Conservation (phyloP, 2,797 vertebrate genomes). For the Xenopus petersii region DNA sequence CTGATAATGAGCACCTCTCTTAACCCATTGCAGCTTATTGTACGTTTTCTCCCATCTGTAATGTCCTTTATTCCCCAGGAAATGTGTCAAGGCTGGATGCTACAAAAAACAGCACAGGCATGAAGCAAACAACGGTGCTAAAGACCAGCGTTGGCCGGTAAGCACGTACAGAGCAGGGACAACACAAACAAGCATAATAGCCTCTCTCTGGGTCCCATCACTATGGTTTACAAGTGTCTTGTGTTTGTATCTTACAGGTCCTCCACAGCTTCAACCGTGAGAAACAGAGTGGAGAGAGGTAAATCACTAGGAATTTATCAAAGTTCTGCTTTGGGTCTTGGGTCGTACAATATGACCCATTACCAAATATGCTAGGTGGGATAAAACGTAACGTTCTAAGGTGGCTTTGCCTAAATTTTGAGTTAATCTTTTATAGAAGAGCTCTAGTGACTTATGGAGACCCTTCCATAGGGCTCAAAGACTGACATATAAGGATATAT, state of each 20-base stretch:
- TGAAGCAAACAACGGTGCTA: slow-evolving; percentile 12
- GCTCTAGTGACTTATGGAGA: too few relatives aligned
- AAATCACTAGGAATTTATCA: neutral
- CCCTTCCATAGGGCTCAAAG: too few relatives aligned
- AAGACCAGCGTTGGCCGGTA: slow-evolving; percentile 31
- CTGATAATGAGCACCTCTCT: neutral
- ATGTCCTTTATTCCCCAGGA: slow-evolving; percentile 4
- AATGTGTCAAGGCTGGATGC: neutral
- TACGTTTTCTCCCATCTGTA: neutral
- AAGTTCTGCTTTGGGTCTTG: too few relatives aligned
- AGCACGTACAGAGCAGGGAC: neutral
- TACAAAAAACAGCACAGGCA: slow-evolving; percentile 5
- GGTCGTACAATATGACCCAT: too few relatives aligned
- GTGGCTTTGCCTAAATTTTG: too few relatives aligned
- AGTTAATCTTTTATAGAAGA: too few relatives aligned
- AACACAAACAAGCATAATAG: neutral
- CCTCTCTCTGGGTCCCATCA: neutral
- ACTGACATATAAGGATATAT: too few relatives aligned
- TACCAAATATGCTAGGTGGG: too few relatives aligned
- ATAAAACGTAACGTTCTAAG: too few relatives aligned
- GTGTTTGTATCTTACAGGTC: slow-evolving; percentile 27
- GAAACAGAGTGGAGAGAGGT: slow-evolving; percentile 19
- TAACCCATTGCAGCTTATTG: neutral
- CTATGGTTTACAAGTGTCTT: slow-evolving; percentile 1
- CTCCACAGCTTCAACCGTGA: slow-evolving; percentile 18